Conservation (phyloP, 2,113 vertebrate species). For the Puntigrus tetrazona region DNA sequence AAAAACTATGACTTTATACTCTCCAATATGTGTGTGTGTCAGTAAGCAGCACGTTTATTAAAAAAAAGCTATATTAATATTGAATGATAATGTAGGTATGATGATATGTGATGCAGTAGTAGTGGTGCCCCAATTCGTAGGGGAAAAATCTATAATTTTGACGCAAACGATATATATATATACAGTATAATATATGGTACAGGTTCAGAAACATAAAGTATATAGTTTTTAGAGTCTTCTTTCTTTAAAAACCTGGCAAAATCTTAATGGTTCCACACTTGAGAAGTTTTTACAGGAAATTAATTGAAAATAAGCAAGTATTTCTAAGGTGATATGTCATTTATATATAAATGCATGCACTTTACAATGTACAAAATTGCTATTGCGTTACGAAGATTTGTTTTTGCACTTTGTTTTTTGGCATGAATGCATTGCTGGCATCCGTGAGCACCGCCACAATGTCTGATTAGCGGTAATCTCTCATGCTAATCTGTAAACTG, state of each 20-base stretch:
- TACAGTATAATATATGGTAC: no score
- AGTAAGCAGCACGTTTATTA: no score
- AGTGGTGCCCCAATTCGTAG: no score
- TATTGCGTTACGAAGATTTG: neutral
- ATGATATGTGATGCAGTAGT: no score
- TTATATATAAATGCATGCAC: neutral
- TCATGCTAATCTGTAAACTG: slow-evolving; percentile 36
- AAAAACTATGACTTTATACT: no score
- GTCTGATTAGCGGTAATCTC: slow-evolving; percentile 36
- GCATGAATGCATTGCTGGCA: slow-evolving; percentile 12
- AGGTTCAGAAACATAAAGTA: no score
- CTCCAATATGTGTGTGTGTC: no score
- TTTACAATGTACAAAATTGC: neutral
- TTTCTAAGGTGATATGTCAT: neutral
- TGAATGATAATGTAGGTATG: no score
- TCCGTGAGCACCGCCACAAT: neutral
- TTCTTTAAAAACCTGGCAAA: neutral
- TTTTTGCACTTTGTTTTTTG: neutral
- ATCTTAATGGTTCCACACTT: neutral
- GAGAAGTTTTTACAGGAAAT: neutral
- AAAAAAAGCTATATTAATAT: no score
- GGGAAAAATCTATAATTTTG: no score
- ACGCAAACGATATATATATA: no score
- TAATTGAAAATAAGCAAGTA: neutral
- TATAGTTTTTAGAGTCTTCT: no score